A percentile compares a stretch with the other conserved stretches of the same genome.
Conservation (phyloP, 2,797 vertebrate species). For the Sylvia borin region DNA sequence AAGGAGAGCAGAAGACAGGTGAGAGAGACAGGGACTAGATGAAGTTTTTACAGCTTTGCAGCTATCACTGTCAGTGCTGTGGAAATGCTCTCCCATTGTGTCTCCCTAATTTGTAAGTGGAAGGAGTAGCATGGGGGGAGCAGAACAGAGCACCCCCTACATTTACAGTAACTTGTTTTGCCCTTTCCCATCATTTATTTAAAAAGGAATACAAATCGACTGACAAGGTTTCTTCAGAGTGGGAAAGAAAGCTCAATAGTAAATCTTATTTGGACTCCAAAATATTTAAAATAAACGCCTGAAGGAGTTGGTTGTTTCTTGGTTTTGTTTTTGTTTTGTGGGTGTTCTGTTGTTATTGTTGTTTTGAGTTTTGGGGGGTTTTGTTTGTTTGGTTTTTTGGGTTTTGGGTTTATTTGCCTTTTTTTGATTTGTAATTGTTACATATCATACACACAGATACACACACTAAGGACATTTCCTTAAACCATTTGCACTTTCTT, state of each 20-base stretch:
- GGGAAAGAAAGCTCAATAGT: background rate
- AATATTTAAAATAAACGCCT: background rate
- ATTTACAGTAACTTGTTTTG: background rate
- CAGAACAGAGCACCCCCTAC: background rate
- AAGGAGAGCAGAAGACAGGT: background rate
- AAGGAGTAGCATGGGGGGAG: background rate
- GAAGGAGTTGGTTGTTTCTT: background rate
- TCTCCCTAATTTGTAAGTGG: background rate
- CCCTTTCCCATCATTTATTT: constrained; percentile 1
- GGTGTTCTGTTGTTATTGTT: no score
- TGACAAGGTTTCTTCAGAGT: background rate
- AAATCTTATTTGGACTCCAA: background rate
- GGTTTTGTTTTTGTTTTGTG: no score
- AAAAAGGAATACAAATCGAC: constrained; percentile 18
- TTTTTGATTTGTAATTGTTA: background rate
- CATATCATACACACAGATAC: fast-evolving
- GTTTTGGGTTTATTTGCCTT: background rate
- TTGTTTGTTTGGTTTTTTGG: background rate
- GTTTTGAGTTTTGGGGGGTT: no score
- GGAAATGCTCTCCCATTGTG: fast-evolving
- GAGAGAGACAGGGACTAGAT: background rate
- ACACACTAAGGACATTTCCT: background rate
- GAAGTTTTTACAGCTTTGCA: background rate
- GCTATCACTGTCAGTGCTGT: background rate
- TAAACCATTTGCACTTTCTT: background rate